phyloP scores from a whole-genome alignment of 2,888 invertebrate species.

The Xestoiulus laeticollis region DNA sequence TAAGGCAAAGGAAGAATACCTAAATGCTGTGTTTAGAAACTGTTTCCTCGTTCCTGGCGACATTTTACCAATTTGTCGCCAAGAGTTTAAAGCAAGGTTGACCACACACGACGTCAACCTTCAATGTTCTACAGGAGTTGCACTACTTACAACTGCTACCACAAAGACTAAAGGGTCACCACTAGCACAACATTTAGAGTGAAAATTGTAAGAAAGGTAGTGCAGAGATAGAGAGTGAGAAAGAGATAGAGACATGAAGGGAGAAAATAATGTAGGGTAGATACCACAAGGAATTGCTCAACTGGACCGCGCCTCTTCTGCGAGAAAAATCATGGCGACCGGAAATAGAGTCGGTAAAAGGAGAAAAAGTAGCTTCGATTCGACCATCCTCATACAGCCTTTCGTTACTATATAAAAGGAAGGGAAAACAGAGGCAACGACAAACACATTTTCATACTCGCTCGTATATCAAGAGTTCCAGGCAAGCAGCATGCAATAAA shows the following conservation, averaged over 20 bases:
- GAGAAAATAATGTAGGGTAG: constrained; percentile 19
- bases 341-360: constrained; percentile 49
- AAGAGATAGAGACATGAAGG: not conserved
- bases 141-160: not conserved
- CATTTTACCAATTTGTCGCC: no score
- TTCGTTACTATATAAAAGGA: constrained; percentile 36
- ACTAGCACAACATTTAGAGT: constrained; percentile 8
- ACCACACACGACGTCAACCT: no score
- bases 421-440: constrained; percentile 37
- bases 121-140: no score
- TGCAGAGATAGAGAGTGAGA: not conserved
- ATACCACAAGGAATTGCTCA: constrained; percentile 54
- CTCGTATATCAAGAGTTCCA: constrained; percentile 25
- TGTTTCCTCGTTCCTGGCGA: no score
- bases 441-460: constrained; percentile 23
- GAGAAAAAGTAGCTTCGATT: constrained; percentile 38
- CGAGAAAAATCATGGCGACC: constrained; percentile 47
- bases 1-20: no score
- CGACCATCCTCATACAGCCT: constrained; percentile 21
- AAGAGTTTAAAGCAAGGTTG: no score
- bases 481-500: constrained; percentile 4
- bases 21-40: no score
- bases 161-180: not conserved
- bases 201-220: constrained; percentile 1
- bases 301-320: constrained; percentile 53